Percentiles rank a stretch among this genome's conserved stretches.
These are phyloP conservation scores for Pristionchus mayeri DNA, from an alignment of 2,888 invertebrate species.

Conservation along the genomic window DNA sequence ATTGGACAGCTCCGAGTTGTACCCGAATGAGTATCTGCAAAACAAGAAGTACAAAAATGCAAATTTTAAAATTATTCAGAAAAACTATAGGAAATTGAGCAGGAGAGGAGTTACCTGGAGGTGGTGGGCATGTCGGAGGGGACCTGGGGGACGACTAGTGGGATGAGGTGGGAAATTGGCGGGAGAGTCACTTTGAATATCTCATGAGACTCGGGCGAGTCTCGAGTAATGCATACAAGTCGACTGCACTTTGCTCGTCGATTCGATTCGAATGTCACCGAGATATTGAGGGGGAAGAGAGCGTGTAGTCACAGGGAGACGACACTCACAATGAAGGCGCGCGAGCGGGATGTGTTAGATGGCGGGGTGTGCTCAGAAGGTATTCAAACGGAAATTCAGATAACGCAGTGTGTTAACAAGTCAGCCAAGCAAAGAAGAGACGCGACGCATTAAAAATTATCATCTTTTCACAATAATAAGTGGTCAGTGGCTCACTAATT, in stretches of 20 bases:
- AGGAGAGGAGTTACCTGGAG: not conserved
- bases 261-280: not conserved
- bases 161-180: not conserved
- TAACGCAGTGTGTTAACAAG: no score
- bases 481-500: no score
- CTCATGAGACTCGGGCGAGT: conserved; percentile 10
- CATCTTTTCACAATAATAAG: no score
- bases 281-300: not conserved
- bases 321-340: no score
- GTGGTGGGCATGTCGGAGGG: not conserved
- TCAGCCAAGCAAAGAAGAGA: no score
- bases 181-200: conserved; percentile 5
- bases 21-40: conserved; percentile 74
- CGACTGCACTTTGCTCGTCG: not conserved
- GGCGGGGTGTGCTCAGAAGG: no score
- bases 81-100: not conserved
- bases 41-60: no score
- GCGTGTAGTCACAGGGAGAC: not conserved
- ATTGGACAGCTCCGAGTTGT: conserved; percentile 71
- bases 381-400: no score
- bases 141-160: not conserved
- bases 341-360: not conserved
- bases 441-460: no score
- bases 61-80: not conserved
- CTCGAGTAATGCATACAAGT: conserved; percentile 12